Evolutionary conservation across 2,797 vertebrate species (phyloP).

Genomic region (Rhinoraja longicauda): DNA sequence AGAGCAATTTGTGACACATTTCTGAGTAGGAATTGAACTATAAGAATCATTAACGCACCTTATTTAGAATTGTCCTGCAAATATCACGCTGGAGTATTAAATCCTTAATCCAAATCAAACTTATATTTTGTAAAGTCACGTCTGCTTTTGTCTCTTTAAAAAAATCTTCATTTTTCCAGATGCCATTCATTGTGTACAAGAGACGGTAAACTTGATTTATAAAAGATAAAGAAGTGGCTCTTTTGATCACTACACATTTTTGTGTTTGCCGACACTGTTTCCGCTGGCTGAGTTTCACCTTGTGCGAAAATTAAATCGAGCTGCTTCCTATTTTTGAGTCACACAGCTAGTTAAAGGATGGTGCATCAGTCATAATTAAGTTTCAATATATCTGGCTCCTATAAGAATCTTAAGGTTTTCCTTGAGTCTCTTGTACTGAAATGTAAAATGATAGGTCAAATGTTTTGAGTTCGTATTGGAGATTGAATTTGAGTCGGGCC

Average conservation of each 20-base stretch:
- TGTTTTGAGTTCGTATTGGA: background rate
- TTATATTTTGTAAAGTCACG: background rate
- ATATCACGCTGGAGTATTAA: no score
- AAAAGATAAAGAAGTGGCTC: background rate
- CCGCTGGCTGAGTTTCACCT: background rate
- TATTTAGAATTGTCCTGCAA: background rate
- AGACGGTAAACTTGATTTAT: background rate
- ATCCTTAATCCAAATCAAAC: background rate
- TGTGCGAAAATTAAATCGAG: background rate
- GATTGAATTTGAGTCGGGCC: background rate
- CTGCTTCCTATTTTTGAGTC: background rate
- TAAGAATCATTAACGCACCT: background rate
- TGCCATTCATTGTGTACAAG: background rate
- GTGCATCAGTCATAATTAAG: background rate
- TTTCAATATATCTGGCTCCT: background rate
- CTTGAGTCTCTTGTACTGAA: background rate
- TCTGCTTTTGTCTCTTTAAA: background rate
- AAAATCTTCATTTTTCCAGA: background rate
- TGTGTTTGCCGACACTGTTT: background rate
- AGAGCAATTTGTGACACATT: background rate
- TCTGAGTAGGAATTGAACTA: background rate
- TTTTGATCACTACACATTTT: background rate
- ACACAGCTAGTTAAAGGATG: no score
- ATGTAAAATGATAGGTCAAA: background rate
- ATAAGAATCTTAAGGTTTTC: background rate